Evolutionary conservation across 2,888 invertebrate species (phyloP).

Genomic region (Drosophila differens): DNA sequence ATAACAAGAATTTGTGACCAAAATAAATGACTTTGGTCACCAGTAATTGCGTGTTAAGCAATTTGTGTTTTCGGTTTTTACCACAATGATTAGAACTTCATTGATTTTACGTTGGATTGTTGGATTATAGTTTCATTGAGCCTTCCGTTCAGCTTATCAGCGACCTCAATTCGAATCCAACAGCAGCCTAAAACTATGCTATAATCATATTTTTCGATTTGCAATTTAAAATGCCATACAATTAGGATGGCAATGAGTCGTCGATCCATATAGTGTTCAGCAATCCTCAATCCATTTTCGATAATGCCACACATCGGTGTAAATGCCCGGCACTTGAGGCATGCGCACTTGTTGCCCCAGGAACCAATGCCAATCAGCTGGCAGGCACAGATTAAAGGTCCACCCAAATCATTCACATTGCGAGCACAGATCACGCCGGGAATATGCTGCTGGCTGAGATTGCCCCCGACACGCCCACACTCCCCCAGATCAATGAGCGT

Average conservation of each 20-base stretch:
- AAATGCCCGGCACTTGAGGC: constrained; percentile 92
- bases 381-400: constrained; percentile 88
- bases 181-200: constrained; percentile 5
- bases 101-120: constrained; percentile 1
- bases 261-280: neutral
- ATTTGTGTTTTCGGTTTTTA: constrained; percentile 8
- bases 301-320: constrained; percentile 87
- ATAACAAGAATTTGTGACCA: neutral
- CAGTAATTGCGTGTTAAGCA: constrained; percentile 35
- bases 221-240: neutral
- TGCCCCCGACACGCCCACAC: neutral
- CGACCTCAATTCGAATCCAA: neutral
- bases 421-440: constrained; percentile 90
- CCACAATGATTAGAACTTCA: neutral
- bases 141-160: neutral
- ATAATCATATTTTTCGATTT: neutral
- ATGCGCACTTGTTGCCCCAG: constrained; percentile 87
- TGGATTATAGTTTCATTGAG: neutral
- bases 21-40: neutral
- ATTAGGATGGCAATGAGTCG: neutral
- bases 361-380: constrained; percentile 92
- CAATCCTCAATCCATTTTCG: constrained; percentile 56
- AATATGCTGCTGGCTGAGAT: neutral
- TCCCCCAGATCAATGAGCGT: neutral
- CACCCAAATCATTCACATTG: constrained; percentile 88